A percentile compares a stretch with the other conserved stretches of the same genome.
Evolutionary conservation across 2,113 vertebrate species (phyloP).

Genomic region (Fulmarus glacialis): DNA sequence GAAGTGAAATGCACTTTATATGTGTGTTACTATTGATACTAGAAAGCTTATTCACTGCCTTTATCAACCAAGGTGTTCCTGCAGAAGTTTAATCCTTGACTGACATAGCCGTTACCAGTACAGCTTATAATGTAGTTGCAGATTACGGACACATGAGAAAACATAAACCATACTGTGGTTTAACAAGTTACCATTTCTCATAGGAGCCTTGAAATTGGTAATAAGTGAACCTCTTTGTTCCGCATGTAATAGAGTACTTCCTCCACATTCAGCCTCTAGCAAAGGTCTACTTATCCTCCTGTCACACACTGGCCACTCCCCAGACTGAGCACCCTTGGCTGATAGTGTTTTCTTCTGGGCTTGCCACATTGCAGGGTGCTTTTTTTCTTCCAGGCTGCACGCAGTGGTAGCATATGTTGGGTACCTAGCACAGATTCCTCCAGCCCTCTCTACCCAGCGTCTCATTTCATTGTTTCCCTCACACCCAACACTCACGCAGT

Average conservation of each 20-base stretch:
- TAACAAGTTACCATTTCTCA: background rate
- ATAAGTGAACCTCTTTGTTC: background rate
- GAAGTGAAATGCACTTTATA: background rate
- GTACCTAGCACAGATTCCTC: background rate
- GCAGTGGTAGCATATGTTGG: fast-evolving
- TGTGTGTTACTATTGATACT: background rate
- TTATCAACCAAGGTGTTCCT: background rate
- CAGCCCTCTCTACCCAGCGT: background rate
- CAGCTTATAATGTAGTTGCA: background rate
- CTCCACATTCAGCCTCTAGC: background rate
- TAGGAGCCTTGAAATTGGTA: background rate
- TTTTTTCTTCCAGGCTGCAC: background rate
- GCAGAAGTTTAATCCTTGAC: background rate
- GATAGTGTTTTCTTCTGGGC: background rate
- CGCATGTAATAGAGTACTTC: fast-evolving
- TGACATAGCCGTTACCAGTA: background rate
- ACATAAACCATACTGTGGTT: background rate
- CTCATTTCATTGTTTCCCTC: background rate
- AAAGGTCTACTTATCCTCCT: background rate
- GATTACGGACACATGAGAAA: background rate
- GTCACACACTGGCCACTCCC: background rate
- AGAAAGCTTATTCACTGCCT: background rate
- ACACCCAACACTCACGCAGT: fast-evolving
- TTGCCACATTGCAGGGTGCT: background rate
- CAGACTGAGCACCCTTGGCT: background rate